A percentile compares a stretch with the other conserved stretches of the same genome.
These are phyloP conservation scores for Xerus rutilus DNA, from an alignment of 2,797 vertebrate species.

Conservation along the genomic window DNA sequence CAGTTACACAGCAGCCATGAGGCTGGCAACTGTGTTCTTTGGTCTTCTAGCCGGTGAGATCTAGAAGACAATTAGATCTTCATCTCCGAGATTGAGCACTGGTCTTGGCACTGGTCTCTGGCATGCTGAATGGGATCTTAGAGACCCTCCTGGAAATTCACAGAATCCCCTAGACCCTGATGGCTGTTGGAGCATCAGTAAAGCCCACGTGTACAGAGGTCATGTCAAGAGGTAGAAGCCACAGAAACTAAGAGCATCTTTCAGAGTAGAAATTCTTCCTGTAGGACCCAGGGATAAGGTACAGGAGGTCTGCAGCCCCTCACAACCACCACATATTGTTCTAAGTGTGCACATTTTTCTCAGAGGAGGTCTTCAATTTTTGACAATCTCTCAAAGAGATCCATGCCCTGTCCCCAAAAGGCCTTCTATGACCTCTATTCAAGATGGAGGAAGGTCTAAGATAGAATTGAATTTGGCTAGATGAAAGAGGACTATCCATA, in stretches of 20 bases:
- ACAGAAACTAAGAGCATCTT: not conserved
- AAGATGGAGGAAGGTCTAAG: constrained; percentile 7
- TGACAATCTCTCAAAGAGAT: constrained; percentile 52
- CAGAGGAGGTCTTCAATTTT: constrained; percentile 28
- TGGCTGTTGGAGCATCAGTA: not conserved
- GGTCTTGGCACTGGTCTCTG: not conserved
- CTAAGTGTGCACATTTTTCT: not conserved
- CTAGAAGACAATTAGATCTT: not conserved
- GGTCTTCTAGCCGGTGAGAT: not conserved
- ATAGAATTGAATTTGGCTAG: not conserved
- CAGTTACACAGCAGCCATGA: not conserved
- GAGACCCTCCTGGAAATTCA: not conserved
- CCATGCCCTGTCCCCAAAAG: not conserved
- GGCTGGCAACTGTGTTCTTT: not conserved
- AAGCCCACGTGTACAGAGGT: not conserved
- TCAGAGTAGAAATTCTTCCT: not conserved
- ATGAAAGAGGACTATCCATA: not conserved
- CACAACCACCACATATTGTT: not conserved
- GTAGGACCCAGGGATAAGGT: not conserved
- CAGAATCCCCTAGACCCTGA: not conserved
- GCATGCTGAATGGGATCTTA: not conserved
- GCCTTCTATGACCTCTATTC: not conserved
- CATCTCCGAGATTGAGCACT: not conserved
- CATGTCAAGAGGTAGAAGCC: not conserved
- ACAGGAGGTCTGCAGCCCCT: not conserved